Base-by-base conservation (phyloP, 2,113 vertebrate genomes). In the Oncorhynchus mykiss region DNA sequence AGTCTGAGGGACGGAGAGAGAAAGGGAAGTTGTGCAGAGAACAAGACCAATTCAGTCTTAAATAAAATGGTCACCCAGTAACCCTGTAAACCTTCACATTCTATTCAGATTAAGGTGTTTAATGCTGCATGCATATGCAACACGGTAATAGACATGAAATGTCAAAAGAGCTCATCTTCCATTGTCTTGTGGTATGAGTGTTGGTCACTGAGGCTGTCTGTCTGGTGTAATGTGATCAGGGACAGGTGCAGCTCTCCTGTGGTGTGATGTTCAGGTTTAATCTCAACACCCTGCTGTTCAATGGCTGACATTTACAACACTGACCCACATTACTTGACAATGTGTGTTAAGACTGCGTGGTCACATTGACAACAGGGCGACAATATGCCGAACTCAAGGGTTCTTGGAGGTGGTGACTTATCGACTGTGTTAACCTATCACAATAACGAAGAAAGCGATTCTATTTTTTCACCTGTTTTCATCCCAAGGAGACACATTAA, bases 1-100 rank as follows among this genome's bases (percentile, higher is more conserved):
- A 87, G 94, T 94, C 98, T 99, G 90, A 83, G 22, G 22, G 20
- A 51, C 4, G 16, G 29, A 68, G 3, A 29, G 51, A 29, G 8
- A 70, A 2, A 22, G 8, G 65, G 16, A 11, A 45, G 16, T 24
- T 62, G n/a, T 22, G 9, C 39, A 11, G 9, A 45, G 2, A 9
- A 45, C 39, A 45, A 45, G 39, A 11, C 39, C 39, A 45, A 45
- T 45, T 11, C 39, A 45, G 9, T 45, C 39, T 22, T 62, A n/a
- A 62, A 62, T 62, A 16, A 18, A 54, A 18, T 4, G 16, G 51
- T 14, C 51, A 16, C 51, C 16, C 51, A 16, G 51, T 18, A 18
- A 18, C 16, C 16, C 14, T 54, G 39, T 45, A 45, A 45, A 54
- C 16, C 13, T 54, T 14, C 2, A 11, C 39, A 45, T 45, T 54